phyloP scores from a whole-genome alignment of 30 jellyfish, hydroid and myxozoan genomes.

The Aurelia sp. region DNA sequence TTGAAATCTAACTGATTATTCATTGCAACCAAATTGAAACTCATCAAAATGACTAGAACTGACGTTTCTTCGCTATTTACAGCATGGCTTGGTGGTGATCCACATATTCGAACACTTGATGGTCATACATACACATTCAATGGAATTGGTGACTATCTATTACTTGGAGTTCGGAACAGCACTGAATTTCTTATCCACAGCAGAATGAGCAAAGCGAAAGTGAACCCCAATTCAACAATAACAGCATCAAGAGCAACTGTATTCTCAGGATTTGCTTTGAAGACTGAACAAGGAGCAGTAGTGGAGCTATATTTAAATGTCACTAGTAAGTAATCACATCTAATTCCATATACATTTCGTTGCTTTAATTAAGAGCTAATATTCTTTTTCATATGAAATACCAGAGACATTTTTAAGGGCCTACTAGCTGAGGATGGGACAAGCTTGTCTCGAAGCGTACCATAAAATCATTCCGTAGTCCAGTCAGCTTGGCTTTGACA shows the following conservation, averaged over 20 bases:
- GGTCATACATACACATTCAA: constrained; percentile 73
- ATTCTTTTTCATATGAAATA: no score
- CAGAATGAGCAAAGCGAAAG: constrained; percentile 67
- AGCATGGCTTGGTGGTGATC: constrained; percentile 80
- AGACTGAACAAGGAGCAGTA: constrained; percentile 50
- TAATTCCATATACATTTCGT: no score
- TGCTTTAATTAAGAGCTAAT: no score
- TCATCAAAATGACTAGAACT: no score
- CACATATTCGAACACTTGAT: constrained; percentile 76
- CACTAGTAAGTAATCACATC: constrained; percentile 26
- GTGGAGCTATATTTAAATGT: constrained; percentile 60
- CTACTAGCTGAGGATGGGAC: no score
- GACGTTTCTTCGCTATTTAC: not conserved
- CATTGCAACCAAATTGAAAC: no score
- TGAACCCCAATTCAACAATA: constrained; percentile 15
- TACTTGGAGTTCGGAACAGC: constrained; percentile 50
- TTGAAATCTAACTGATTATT: no score
- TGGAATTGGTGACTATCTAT: constrained; percentile 73
- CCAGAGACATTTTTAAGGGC: no score
- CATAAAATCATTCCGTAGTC: no score
- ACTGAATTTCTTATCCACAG: constrained; percentile 51
- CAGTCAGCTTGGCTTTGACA: no score
- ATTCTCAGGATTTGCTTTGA: constrained; percentile 71
- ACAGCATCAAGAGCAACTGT: constrained; percentile 73
- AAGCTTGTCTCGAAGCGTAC: no score